A percentile compares a stretch with the other conserved stretches of the same genome.
phyloP scores from a whole-genome alignment of 2,888 invertebrate species.

The Ophion slaviceki region DNA sequence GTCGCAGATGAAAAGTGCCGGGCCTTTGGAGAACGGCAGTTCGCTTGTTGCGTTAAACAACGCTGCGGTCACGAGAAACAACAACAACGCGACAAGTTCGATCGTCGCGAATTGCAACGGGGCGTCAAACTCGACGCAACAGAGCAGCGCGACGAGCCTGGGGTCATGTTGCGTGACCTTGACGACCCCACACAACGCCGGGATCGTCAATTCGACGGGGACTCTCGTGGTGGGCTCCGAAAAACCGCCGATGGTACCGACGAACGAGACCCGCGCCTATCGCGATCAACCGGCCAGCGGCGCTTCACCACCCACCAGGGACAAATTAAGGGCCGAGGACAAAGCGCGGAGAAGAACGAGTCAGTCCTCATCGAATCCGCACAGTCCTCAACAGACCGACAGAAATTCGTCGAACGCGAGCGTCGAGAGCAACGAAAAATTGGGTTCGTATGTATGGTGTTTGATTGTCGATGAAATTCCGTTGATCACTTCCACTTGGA shows the following conservation, averaged over 20 bases:
- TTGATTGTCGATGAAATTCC: too few relatives aligned
- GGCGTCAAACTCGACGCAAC: constrained; percentile 66
- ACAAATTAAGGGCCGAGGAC: constrained; percentile 91
- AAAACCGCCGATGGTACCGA: constrained; percentile 78
- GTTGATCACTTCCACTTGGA: too few relatives aligned
- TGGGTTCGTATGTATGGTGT: constrained; percentile 72
- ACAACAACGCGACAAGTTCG: constrained; percentile 1
- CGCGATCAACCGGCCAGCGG: constrained; percentile 90
- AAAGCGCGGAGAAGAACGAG: constrained; percentile 86
- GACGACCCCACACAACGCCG: constrained; percentile 45
- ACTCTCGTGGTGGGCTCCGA: constrained; percentile 69
- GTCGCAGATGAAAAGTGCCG: constrained; percentile 72
- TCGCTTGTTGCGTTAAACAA: constrained; percentile 57
- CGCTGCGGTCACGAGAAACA: constrained; percentile 47
- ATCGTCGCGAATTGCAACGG: background rate
- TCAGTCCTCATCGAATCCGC: constrained; percentile 55
- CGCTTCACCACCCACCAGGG: constrained; percentile 91
- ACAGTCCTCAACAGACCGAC: constrained; percentile 43
- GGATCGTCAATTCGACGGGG: constrained; percentile 48
- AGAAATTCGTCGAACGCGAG: constrained; percentile 60
- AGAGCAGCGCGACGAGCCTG: background rate
- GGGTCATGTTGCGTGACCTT: background rate
- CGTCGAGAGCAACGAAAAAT: constrained; percentile 76
- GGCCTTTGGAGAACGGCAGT: constrained; percentile 74
- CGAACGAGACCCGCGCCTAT: constrained; percentile 83